Percentiles rank a stretch among this genome's conserved stretches.
Evolutionary conservation across 1,140 invertebrate genomes (phyloP).

Genomic region (Coenobita brevimanus): DNA sequence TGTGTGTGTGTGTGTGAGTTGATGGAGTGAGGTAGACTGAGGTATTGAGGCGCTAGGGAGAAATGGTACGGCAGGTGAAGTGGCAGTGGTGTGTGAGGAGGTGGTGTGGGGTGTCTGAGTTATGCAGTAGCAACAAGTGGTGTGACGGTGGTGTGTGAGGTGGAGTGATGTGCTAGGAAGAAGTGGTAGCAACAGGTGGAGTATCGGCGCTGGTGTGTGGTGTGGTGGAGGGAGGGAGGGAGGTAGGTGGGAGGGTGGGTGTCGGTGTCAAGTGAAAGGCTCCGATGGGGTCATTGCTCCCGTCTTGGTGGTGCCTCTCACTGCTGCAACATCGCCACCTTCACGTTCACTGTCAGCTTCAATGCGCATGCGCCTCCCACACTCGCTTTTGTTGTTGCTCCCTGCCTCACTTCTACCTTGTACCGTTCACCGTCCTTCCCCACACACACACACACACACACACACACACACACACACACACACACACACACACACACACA

Average conservation of each 20-base stretch:
- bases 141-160: not conserved
- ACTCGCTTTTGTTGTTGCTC: not conserved
- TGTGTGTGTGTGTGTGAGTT: not conserved
- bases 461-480: no score
- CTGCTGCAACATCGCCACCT: not conserved
- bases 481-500: no score
- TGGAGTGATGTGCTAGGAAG: not conserved
- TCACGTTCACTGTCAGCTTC: conserved; percentile 17
- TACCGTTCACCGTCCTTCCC: no score
- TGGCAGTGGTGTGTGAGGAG: not conserved
- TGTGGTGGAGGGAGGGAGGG: not conserved
- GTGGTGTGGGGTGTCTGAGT: not conserved
- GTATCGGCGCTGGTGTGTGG: not conserved
- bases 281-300: conserved; percentile 1
- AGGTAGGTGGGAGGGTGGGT: not conserved
- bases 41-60: no score
- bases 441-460: no score
- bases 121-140: not conserved
- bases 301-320: not conserved
- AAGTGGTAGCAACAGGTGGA: no score
- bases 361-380: not conserved
- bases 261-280: conserved; percentile 21
- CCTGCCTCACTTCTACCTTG: no score
- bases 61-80: not conserved
- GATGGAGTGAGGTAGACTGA: no score